These are phyloP conservation scores for Melanotus villosus DNA, from an alignment of 2,888 invertebrate species.

Conservation along the genomic window DNA sequence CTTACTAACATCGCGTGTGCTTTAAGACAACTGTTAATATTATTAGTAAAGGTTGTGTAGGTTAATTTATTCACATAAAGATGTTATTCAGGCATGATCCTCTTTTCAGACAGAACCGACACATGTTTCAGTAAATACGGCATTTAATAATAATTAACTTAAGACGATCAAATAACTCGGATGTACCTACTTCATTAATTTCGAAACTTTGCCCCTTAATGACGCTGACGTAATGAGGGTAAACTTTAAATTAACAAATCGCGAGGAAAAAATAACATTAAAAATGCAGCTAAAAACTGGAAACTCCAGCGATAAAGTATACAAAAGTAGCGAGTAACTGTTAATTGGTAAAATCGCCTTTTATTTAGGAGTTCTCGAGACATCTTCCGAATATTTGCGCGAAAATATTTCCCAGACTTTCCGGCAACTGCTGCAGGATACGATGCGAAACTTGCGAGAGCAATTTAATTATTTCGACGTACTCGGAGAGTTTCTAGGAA, in stretches of 20 bases:
- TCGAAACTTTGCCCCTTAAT: neutral
- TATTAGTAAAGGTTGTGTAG: constrained; percentile 15
- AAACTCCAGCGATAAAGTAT: neutral
- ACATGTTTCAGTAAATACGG: neutral
- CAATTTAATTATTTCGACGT: constrained; percentile 18
- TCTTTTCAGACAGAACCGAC: constrained; percentile 11
- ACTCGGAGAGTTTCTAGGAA: constrained; percentile 19
- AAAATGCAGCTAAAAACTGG: neutral
- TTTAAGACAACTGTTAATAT: neutral
- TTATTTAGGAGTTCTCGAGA: neutral
- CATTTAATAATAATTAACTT: constrained; percentile 12
- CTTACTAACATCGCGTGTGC: neutral
- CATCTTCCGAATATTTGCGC: constrained; percentile 1
- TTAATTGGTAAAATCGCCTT: neutral
- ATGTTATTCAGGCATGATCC: neutral
- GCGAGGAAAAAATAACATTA: neutral
- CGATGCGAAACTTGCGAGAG: constrained; percentile 13
- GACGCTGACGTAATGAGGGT: neutral
- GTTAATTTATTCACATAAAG: constrained; percentile 10
- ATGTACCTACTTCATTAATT: constrained; percentile 9
- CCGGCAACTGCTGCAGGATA: neutral
- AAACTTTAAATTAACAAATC: neutral
- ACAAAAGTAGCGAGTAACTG: neutral
- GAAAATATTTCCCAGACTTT: neutral
- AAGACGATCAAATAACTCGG: neutral